These are phyloP conservation scores for Sus scrofa DNA, from an alignment of 2,113 vertebrate species.

Conservation along the genomic window T2T-Sscrofa CM000824.6:165905001-165905500, in stretches of 20 bases:
- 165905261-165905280: constrained; percentile 1
- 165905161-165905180: neutral
- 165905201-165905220: neutral
- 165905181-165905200: constrained; percentile 36
- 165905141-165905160: neutral
- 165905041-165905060: neutral
- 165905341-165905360: constrained; percentile 69
- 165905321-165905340: constrained; percentile 62
- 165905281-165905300: constrained; percentile 58
- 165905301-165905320: constrained; percentile 67
- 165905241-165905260: constrained; percentile 20
- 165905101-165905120: neutral
- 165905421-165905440: constrained; percentile 84
- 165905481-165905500: constrained; percentile 92
- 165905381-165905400: constrained; percentile 81
- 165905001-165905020: neutral
- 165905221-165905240: neutral
- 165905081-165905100: neutral
- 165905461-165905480: constrained; percentile 89
- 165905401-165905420: constrained; percentile 84
- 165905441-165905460: constrained; percentile 86
- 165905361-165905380: constrained; percentile 64
- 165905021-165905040: neutral
- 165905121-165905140: constrained; percentile 14
- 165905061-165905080: neutral